Evolutionary conservation across 2,113 vertebrate species (phyloP), one percentile per base, ranked within the genome.

Genomic region (Cebidichthys violaceus): DNA sequence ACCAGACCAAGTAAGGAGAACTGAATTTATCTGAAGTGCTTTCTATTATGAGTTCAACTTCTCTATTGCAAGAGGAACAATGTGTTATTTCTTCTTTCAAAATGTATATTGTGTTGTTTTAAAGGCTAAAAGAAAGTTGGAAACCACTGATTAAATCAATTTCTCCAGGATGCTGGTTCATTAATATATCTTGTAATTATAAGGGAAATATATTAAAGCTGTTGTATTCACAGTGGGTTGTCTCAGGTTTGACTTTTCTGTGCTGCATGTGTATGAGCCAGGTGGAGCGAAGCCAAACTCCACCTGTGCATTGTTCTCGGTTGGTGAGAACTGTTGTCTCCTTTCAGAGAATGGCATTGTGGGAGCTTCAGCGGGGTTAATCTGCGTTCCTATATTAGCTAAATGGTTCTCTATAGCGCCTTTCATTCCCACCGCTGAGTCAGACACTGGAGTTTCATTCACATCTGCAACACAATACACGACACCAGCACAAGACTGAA

Each of bases 221-320:
- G 61, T 9, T 1, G 45, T 41, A 9, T 54, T 75, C n/a, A 50
- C 20, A 41, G 31, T 61, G 20, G 41, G 35, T 43, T 50, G n/a
- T 64, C 60, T 73, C n/a, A 18, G 15, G 47, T 55, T 37, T 70
- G 55, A 70, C 65, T 80, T 86, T 59, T 72, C 31, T 31, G 27
- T 0, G 1, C 54, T 39, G 27, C 81, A 76, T 86, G 72, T 88
- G 81, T 50, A n/a, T 67, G 31, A 86, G 77, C 83, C 85, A 90
- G 88, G 86, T 91, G 89, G 86, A 85, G 79, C 14, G 67, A 75
- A 85, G 81, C 87, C 89, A 83, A 18, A 77, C 78, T 85, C 78
- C 83, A 90, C 85, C 86, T 89, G 90, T 84, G 70, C 82, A 86
- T 92, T 93, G 92, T 92, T 92, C 91, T 88, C 89, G 37, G 45